phyloP scores from a whole-genome alignment of 2,797 vertebrate species.

The Catamblyrhynchus diadema region DNA sequence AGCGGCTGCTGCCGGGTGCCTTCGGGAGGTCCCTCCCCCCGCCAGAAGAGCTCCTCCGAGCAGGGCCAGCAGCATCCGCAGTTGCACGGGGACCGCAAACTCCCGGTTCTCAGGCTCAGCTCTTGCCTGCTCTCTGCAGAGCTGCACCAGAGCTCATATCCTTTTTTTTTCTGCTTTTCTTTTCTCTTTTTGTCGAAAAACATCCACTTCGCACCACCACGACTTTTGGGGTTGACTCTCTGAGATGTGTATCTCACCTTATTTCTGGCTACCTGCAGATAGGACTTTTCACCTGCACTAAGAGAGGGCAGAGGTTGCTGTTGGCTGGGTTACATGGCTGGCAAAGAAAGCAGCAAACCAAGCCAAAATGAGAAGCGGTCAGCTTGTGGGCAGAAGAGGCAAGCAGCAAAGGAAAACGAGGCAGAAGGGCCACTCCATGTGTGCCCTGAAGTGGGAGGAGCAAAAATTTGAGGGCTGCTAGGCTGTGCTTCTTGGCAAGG shows the following conservation, averaged over 20 bases:
- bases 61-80: not conserved
- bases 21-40: not conserved
- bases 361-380: not conserved
- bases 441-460: not conserved
- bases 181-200: not conserved
- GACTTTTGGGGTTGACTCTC: not conserved
- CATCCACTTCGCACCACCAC: no score
- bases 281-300: not conserved
- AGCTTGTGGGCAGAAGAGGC: not conserved
- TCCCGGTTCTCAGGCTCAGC: not conserved
- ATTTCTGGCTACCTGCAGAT: not conserved
- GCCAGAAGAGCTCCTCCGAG: not conserved
- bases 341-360: not conserved
- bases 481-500: not conserved
- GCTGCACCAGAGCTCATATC: not conserved
- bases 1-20: not conserved
- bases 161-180: no score
- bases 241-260: not conserved
- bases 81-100: not conserved
- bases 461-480: not conserved
- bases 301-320: not conserved
- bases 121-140: not conserved
- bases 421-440: not conserved
- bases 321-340: fast-evolving
- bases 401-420: not conserved